A percentile compares a stretch with the other conserved stretches of the same genome.
phyloP scores from a whole-genome alignment of 2,113 vertebrate genomes.

The Salvator merianae region DNA sequence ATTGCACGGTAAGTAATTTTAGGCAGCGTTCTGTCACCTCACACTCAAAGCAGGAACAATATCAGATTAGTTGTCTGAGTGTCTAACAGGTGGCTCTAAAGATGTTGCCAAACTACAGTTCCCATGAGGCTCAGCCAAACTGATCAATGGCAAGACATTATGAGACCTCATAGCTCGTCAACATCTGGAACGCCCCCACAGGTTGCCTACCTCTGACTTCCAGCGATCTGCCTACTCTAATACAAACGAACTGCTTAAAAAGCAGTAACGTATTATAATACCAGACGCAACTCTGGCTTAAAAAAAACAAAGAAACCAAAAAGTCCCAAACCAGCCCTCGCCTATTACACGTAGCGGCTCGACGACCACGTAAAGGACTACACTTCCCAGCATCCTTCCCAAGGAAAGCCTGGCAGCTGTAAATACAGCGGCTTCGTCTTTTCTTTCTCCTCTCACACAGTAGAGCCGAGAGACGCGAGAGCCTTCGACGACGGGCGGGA shows the following conservation, averaged over 20 bases:
- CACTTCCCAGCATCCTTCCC: constrained; percentile 62
- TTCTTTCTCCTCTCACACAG: no score
- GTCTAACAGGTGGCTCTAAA: no score
- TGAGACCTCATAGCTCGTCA: neutral
- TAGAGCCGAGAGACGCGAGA: no score
- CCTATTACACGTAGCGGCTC: neutral
- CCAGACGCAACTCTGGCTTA: no score
- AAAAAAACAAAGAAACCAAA: neutral
- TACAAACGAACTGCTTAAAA: neutral
- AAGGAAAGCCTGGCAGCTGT: constrained; percentile 12
- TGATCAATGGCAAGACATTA: neutral
- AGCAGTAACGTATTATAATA: no score
- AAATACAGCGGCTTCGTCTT: neutral
- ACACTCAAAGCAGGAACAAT: no score
- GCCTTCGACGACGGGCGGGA: no score
- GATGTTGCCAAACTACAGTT: neutral
- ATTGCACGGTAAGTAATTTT: no score
- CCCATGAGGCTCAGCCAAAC: neutral
- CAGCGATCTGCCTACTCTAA: neutral
- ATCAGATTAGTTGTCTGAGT: no score
- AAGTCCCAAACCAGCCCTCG: neutral
- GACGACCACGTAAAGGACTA: constrained; percentile 46
- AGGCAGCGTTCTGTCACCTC: no score
- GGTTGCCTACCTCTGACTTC: neutral
- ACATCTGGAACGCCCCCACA: neutral